A percentile compares a stretch with the other conserved stretches of the same genome.
Conservation (phyloP, 37 sponge, comb jelly and placozoan genomes). For the Halisarca cf. caerulea region DNA sequence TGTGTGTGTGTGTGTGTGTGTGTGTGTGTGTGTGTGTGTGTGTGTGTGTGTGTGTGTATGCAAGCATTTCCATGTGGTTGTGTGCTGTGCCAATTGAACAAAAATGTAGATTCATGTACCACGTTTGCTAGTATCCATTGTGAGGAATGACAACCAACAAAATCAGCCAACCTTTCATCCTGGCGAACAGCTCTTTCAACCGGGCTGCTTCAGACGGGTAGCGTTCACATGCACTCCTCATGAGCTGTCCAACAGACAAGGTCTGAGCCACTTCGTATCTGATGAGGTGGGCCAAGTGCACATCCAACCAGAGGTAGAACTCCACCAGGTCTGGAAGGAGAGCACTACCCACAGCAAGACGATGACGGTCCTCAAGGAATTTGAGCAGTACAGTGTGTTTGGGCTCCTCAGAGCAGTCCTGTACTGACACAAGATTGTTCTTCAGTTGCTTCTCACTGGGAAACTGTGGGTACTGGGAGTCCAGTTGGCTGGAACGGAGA, state of each 20-base stretch:
- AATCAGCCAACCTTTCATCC: slow-evolving; percentile 73
- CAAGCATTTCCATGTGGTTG: too few relatives aligned
- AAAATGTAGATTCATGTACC: too few relatives aligned
- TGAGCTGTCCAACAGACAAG: slow-evolving; percentile 52
- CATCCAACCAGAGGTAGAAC: slow-evolving; percentile 85
- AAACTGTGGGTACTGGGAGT: slow-evolving; percentile 55
- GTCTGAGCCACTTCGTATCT: slow-evolving; percentile 55
- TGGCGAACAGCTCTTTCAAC: slow-evolving; percentile 56
- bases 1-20: too few relatives aligned
- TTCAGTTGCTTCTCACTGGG: slow-evolving; percentile 65
- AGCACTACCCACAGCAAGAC: slow-evolving; percentile 52
- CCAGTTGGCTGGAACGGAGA: slow-evolving; percentile 50
- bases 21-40: too few relatives aligned
- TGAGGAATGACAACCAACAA: too few relatives aligned
- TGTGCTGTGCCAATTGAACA: too few relatives aligned
- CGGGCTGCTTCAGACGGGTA: slow-evolving; percentile 31
- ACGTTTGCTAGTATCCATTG: too few relatives aligned
- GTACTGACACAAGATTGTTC: slow-evolving; percentile 50
- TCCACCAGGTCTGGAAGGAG: slow-evolving; percentile 84
- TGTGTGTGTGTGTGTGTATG: too few relatives aligned
- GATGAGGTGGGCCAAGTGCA: slow-evolving; percentile 65
- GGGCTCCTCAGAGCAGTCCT: neutral
- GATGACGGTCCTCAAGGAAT: slow-evolving; percentile 49
- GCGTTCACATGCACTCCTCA: slow-evolving; percentile 31
- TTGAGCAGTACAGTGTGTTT: slow-evolving; percentile 26